A percentile compares a stretch with the other conserved stretches of the same genome.
phyloP scores from a whole-genome alignment of 2,113 vertebrate genomes.

The Solea solea region DNA sequence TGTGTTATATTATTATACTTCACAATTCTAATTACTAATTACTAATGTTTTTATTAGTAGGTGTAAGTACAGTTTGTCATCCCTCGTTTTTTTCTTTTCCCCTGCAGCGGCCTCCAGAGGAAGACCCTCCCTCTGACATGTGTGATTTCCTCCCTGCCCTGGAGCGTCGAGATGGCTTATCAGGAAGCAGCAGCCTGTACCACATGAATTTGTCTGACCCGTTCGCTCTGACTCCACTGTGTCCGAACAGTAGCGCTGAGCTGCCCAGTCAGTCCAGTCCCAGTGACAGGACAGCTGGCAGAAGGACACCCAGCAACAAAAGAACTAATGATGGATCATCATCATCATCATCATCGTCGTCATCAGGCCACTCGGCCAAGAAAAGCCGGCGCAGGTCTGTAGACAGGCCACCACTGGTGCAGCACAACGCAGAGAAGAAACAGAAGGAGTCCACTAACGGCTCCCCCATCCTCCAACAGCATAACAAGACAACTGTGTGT shows the following conservation, averaged over 20 bases:
- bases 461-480: slow-evolving; percentile 72
- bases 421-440: slow-evolving; percentile 67
- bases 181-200: slow-evolving; percentile 61
- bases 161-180: slow-evolving; percentile 64
- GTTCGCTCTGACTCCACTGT: slow-evolving; percentile 64
- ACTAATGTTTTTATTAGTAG: too few species aligned
- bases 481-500: slow-evolving; percentile 77
- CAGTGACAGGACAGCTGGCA: slow-evolving; percentile 49
- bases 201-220: slow-evolving; percentile 38
- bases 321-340: slow-evolving; percentile 42
- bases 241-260: slow-evolving; percentile 84
- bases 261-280: slow-evolving; percentile 67
- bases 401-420: slow-evolving; percentile 45
- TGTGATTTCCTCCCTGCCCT: slow-evolving; percentile 68
- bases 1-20: too few species aligned
- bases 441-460: slow-evolving; percentile 70
- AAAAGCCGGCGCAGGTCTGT: slow-evolving; percentile 61
- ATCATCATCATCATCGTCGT: background rate
- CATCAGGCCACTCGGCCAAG: slow-evolving; percentile 49
- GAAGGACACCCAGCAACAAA: slow-evolving; percentile 48
- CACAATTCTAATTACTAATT: too few species aligned
- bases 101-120: slow-evolving; percentile 45
- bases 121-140: slow-evolving; percentile 52
- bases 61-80: background rate
- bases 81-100: background rate